phyloP scores from a whole-genome alignment of 1,140 invertebrate species.

The Paraescarpia echinospica region DNA sequence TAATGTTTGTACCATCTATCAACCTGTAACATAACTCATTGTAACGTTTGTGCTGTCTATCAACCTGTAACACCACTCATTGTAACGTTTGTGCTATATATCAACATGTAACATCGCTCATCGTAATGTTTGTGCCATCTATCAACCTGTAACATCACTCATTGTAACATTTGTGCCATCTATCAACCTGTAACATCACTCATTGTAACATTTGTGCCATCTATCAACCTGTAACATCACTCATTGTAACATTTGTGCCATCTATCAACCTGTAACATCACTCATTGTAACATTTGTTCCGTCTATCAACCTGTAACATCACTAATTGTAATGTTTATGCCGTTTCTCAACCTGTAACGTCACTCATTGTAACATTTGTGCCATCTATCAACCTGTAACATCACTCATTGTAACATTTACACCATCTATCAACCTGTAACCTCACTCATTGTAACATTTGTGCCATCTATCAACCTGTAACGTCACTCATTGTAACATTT shows the following conservation, averaged over 20 bases:
- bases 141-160: not conserved
- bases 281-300: no score
- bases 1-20: constrained; percentile 59
- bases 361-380: no score
- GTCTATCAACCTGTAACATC: no score
- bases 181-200: not conserved
- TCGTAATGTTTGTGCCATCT: not conserved
- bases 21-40: constrained; percentile 47
- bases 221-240: not conserved
- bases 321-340: no score
- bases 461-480: no score
- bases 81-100: not conserved
- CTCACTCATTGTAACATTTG: no score
- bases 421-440: no score
- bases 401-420: no score
- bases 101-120: not conserved
- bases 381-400: no score
- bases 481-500: no score
- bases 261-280: not conserved
- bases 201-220: not conserved
- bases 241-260: not conserved
- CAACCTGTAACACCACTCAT: not conserved
- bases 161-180: not conserved
- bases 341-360: no score
- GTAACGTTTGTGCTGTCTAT: constrained; percentile 7